phyloP scores from a whole-genome alignment of 1,140 invertebrate genomes.

The Eriocheir sinensis region DNA sequence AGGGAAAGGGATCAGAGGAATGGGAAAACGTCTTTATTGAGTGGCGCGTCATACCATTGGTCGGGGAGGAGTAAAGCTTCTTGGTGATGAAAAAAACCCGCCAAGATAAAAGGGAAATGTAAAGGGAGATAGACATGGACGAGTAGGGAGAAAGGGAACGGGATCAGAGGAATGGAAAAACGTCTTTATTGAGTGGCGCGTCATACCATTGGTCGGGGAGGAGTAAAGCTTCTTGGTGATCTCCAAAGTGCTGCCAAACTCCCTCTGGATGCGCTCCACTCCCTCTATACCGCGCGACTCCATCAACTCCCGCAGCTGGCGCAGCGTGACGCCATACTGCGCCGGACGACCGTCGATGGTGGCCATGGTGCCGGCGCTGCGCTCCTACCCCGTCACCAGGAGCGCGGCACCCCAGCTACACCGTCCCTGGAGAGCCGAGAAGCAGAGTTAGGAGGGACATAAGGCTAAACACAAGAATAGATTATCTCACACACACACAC shows the following conservation, averaged over 20 bases:
- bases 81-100: too few species aligned
- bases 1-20: too few species aligned
- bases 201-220: slow-evolving; percentile 96
- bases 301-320: slow-evolving; percentile 98
- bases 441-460: neutral
- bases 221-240: slow-evolving; percentile 97
- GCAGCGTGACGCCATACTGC: slow-evolving; percentile 95
- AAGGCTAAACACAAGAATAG: neutral
- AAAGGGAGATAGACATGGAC: too few species aligned
- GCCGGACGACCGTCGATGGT: slow-evolving; percentile 95
- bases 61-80: slow-evolving; percentile 97
- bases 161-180: too few species aligned
- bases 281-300: slow-evolving; percentile 95
- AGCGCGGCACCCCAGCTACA: slow-evolving; percentile 69
- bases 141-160: too few species aligned
- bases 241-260: slow-evolving; percentile 95
- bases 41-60: slow-evolving; percentile 89
- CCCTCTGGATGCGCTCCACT: slow-evolving; percentile 89
- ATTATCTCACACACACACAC: neutral
- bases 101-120: too few species aligned
- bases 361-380: slow-evolving; percentile 79
- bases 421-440: slow-evolving; percentile 50
- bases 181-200: too few species aligned
- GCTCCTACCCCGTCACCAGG: slow-evolving; percentile 66
- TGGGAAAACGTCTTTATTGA: too few species aligned